Percentiles rank a stretch among this genome's conserved stretches.
Evolutionary conservation across 2,888 invertebrate species (phyloP).

Genomic region (Thecocarcelia acutangulata): DNA sequence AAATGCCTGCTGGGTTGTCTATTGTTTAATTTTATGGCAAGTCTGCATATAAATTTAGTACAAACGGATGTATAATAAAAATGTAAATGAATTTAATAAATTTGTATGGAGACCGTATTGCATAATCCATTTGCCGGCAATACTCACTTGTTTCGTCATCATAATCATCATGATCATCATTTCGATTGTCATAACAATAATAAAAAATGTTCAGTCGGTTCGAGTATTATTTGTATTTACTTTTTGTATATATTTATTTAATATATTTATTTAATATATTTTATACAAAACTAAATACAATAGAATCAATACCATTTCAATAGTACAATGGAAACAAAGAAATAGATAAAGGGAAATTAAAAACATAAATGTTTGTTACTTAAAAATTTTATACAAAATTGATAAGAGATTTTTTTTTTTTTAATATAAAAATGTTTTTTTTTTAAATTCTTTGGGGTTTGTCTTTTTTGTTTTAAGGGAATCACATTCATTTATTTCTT

Average conservation of each 20-base stretch:
- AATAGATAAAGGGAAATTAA: background rate
- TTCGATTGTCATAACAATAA: too few relatives aligned
- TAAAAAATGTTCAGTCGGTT: background rate
- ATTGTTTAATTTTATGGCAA: slow-evolving; percentile 19
- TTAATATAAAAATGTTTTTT: slow-evolving; percentile 11
- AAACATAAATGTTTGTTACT: background rate
- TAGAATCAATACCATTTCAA: slow-evolving; percentile 47
- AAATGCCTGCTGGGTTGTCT: too few relatives aligned
- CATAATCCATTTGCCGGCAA: background rate
- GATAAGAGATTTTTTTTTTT: slow-evolving; percentile 19
- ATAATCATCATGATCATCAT: background rate
- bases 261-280: slow-evolving; percentile 54
- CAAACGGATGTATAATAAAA: background rate
- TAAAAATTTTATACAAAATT: slow-evolving; percentile 32
- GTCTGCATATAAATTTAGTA: background rate
- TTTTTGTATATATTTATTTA: slow-evolving; percentile 47
- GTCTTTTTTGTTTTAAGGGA: slow-evolving; percentile 5
- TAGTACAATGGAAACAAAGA: slow-evolving; percentile 9
- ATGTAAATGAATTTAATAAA: slow-evolving; percentile 1
- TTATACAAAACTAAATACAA: slow-evolving; percentile 62
- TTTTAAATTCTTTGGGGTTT: slow-evolving; percentile 26
- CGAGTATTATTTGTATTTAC: slow-evolving; percentile 36
- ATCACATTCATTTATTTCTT: slow-evolving; percentile 45
- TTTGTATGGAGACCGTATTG: slow-evolving; percentile 1
- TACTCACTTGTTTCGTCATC: slow-evolving; percentile 13